Evolutionary conservation across 2,888 invertebrate genomes (phyloP).

Genomic region (Strigamia crassipes): DNA sequence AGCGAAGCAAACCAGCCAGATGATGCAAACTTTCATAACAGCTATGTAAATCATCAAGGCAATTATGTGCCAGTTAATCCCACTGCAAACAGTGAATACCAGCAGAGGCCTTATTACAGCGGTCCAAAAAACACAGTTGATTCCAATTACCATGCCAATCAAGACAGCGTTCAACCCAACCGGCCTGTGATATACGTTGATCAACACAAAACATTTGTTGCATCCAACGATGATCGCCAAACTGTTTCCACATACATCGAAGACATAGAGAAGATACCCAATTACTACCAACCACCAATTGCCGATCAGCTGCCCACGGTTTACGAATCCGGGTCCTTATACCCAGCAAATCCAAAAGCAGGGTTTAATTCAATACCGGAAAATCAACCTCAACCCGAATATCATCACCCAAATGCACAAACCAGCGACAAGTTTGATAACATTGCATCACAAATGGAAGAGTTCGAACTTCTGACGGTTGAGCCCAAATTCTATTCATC

Average conservation of each 20-base stretch:
- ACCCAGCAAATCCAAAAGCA: neutral
- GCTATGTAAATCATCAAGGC: no score
- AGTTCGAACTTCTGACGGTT: neutral
- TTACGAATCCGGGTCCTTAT: neutral
- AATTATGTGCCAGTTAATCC: neutral
- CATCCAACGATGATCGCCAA: neutral
- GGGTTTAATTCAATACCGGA: neutral
- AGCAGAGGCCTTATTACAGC: neutral
- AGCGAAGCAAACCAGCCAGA: no score
- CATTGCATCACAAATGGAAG: neutral
- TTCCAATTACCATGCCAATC: neutral
- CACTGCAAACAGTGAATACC: neutral
- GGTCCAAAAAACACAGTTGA: neutral
- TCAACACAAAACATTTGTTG: neutral
- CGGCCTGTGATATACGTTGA: neutral
- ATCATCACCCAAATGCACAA: neutral
- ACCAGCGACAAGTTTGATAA: neutral
- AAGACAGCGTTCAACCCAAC: neutral
- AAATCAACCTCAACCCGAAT: neutral
- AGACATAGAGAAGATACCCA: neutral
- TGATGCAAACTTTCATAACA: no score
- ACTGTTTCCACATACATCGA: slow-evolving; percentile 11
- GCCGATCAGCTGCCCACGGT: neutral
- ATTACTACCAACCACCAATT: slow-evolving; percentile 13
- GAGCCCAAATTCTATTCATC: neutral